These are phyloP conservation scores for Alces alces DNA, from an alignment of 2,113 vertebrate species.

Conservation along the genomic window DNA sequence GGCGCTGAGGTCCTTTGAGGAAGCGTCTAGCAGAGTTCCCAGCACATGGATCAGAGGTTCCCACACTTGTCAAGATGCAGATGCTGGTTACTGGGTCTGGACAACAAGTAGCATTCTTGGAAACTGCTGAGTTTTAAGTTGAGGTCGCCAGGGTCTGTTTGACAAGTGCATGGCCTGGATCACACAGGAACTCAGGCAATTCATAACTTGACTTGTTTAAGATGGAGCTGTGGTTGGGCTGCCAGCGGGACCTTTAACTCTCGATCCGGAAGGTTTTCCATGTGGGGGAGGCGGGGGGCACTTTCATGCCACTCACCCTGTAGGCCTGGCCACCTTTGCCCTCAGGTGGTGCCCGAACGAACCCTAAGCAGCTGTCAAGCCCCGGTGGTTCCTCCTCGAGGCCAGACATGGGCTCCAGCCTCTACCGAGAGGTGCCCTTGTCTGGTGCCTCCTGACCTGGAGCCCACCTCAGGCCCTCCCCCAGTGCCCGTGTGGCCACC, in stretches of 20 bases:
- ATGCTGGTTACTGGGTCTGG: background rate
- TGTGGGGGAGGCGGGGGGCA: accelerated
- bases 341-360: background rate
- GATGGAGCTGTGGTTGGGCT: background rate
- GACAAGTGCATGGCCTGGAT: background rate
- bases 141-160: background rate
- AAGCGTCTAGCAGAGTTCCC: background rate
- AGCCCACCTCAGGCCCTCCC: background rate
- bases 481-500: background rate
- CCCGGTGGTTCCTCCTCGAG: background rate
- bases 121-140: background rate
- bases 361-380: background rate
- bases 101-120: background rate
- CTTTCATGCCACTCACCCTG: background rate
- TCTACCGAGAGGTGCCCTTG: background rate
- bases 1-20: background rate
- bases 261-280: background rate
- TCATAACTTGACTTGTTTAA: background rate
- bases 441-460: background rate
- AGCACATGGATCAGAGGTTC: background rate
- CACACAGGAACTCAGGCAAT: background rate
- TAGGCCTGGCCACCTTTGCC: background rate
- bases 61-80: background rate
- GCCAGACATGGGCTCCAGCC: background rate
- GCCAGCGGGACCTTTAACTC: background rate